A percentile compares a stretch with the other conserved stretches of the same genome.
These are phyloP conservation scores for Gryon sp. DNA, from an alignment of 1,140 invertebrate species.

Conservation along the genomic window DNA sequence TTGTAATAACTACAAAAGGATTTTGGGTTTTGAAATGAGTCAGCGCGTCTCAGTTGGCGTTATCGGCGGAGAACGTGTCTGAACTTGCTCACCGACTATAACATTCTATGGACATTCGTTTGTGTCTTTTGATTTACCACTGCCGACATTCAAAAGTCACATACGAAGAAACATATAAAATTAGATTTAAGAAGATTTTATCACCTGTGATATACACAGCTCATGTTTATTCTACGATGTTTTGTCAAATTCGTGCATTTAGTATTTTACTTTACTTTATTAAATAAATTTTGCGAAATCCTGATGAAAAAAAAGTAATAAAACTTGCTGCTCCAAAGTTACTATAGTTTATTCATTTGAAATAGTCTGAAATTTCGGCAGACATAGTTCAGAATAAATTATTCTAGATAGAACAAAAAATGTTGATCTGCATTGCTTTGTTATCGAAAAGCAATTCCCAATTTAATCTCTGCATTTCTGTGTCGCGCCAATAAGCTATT, in stretches of 20 bases:
- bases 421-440: not conserved
- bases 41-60: constrained; percentile 30
- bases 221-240: constrained; percentile 16
- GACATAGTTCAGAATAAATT: no score
- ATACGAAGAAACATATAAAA: constrained; percentile 42
- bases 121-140: constrained; percentile 37
- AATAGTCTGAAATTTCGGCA: no score
- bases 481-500: constrained; percentile 27
- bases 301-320: no score
- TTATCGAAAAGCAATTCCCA: constrained; percentile 10
- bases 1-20: constrained; percentile 19
- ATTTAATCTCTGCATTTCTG: constrained; percentile 28
- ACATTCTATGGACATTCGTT: constrained; percentile 1
- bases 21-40: constrained; percentile 25
- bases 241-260: not conserved
- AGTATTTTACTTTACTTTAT: no score
- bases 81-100: constrained; percentile 22
- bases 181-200: constrained; percentile 36
- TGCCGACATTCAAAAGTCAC: constrained; percentile 27
- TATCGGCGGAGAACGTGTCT: constrained; percentile 40
- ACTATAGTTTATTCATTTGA: no score
- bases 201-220: constrained; percentile 28
- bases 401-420: not conserved
- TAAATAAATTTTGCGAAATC: no score
- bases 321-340: no score